Base-by-base conservation (phyloP, 2,113 vertebrate genomes). In the Platanista minor region DNA sequence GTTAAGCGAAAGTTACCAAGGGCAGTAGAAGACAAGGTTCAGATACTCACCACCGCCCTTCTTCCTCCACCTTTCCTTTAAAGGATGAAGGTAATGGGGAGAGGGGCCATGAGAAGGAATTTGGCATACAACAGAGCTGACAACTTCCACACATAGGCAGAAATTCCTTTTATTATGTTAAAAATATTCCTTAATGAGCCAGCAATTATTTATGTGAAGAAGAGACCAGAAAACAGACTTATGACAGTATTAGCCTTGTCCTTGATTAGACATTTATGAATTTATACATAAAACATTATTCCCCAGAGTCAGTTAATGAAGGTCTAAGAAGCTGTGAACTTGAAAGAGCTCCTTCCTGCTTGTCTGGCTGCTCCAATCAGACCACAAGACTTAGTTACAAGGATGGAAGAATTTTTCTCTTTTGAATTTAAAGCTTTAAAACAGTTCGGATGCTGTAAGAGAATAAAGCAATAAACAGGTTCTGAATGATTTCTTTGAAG, bases 361-460 rank as follows among this genome's bases (percentile, higher is more conserved):
- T 52, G n/a, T 54, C 57, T 10, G 54, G 87, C 90, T 80, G 59
- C 52, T 91, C 23, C 72, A 25, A 17, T 49, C 52, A 46, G 17
- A 66, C 54, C 21, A 39, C 20, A 62, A 33, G 62, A 49, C 36
- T 59, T 61, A 29, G 7, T 80, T 71, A n/a, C 6, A 82, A 89
- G 66, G n/a, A 59, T 54, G 93, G n/a, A 69, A 17, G 4, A 23
- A 25, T 29, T 61, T 75, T 86, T 52, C 93, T 94, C 57, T 69
- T 52, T 29, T 66, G 27, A 75, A 96, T 96, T 97, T 98, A 99
- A 93, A 99, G 41, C 72, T 98, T 99, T 61, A 99, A 94, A 86
- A 99, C 98, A 10, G 98, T 98, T 96, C 99, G 99, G 98, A 99
- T 99, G 98, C 99, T 99, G 98, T 66, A 98, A 98, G 93, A 62